Evolutionary conservation across 2,797 vertebrate species (phyloP).

Genomic region (Malurus splendens): DNA sequence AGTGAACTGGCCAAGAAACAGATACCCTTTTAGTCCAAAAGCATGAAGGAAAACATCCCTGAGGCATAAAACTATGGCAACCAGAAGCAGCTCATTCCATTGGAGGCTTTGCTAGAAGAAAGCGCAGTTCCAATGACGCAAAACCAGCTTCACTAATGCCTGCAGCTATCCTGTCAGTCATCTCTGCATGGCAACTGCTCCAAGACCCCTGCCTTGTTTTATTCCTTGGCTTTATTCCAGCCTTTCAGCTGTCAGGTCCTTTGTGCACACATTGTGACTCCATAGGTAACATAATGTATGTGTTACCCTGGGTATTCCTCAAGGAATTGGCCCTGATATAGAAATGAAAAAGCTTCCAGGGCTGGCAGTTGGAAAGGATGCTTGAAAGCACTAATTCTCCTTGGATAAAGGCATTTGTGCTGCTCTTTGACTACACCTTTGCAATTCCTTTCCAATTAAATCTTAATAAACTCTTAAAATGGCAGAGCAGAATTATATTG

Average conservation of each 20-base stretch:
- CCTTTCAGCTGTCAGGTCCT: background rate
- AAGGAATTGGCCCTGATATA: background rate
- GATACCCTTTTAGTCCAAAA: background rate
- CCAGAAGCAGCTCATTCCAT: background rate
- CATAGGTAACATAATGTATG: background rate
- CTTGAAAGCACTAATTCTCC: background rate
- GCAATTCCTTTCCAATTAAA: background rate
- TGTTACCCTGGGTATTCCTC: background rate
- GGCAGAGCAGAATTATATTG: background rate
- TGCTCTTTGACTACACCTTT: background rate
- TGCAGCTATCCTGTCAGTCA: background rate
- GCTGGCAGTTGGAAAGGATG: background rate
- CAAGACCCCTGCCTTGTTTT: background rate
- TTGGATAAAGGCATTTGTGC: background rate
- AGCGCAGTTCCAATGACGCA: background rate
- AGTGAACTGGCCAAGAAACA: background rate
- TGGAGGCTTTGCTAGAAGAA: background rate
- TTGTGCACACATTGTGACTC: background rate
- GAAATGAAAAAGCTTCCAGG: background rate
- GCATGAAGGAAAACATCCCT: slow-evolving; percentile 1
- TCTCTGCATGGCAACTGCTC: background rate
- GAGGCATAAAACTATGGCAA: slow-evolving; percentile 13
- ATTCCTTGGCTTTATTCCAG: background rate
- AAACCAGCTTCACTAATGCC: background rate
- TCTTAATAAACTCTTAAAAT: background rate